Base-by-base conservation (phyloP, 2,113 vertebrate genomes). In the Scatophagus argus region DNA sequence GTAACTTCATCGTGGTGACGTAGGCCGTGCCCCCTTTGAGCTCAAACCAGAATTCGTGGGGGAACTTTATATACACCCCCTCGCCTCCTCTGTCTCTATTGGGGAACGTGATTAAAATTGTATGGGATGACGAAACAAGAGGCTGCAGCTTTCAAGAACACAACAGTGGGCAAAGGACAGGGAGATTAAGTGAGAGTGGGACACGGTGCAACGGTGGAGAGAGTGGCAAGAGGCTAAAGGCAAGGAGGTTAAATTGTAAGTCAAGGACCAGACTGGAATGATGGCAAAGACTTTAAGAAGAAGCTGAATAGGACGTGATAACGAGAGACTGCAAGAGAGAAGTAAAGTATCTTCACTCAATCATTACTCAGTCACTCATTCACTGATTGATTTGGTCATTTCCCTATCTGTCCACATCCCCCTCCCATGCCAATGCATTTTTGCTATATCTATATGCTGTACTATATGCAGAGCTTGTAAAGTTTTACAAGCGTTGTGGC, bases 401-500 rank as follows among this genome's bases (percentile, higher is more conserved):
- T 68, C 31, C 19, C 29, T 62, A 11, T 21, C 29, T 21, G 10
- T 34, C 2, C 11, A 68, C n/a, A 9, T 27, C 39, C 23, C 25
- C 36, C 23, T 60, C n/a, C 51, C 52, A 59, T 49, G 62, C 29
- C 39, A 23, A 65, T 73, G 29, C 34, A 74, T 83, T 80, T 67
- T 69, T n/a, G n/a, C n/a, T n/a, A n/a, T n/a, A n/a, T n/a, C 63
- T 79, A 43, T 58, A 51, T 25, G 78, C 46, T 68, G 13, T 5
- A 1, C 34, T 59, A 44, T 34, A 23, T 16, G 3, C 51, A 31
- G 71, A 77, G 71, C 60, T 74, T 63, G 68, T 73, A 63, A 88
- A 84, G 32, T 84, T 90, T 88, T 83, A 86, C 68, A 82, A 83
- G 73, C 49, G 51, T 60, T 52, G 6, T 14, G 29, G 75, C 73